These are phyloP conservation scores for Reinhardtius hippoglossoides DNA, from an alignment of 2,113 vertebrate species.

Conservation along the genomic window DNA sequence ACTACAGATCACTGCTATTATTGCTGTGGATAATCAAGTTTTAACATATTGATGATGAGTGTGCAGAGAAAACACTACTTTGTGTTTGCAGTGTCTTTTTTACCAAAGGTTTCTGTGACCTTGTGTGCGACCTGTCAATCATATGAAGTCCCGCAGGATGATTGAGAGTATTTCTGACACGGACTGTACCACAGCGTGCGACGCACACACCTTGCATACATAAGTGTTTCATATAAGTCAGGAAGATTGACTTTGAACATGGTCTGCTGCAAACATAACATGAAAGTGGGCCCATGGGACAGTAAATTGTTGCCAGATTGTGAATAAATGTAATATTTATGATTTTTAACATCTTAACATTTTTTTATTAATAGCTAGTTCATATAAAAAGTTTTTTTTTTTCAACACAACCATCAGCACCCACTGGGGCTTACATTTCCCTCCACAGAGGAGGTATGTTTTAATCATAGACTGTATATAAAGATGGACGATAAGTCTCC, in stretches of 20 bases:
- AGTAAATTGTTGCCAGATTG: neutral
- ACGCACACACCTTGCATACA: neutral
- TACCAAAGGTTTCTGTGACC: slow-evolving; percentile 5
- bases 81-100: neutral
- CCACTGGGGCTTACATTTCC: neutral
- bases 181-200: neutral
- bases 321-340: neutral
- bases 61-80: neutral
- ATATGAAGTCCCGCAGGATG: slow-evolving; percentile 13
- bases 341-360: neutral
- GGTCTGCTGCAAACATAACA: neutral
- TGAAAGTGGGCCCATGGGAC: neutral
- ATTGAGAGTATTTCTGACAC: slow-evolving; percentile 10
- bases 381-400: neutral
- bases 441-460: neutral
- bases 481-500: too few species aligned
- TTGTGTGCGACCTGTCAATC: slow-evolving; percentile 7
- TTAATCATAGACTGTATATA: neutral
- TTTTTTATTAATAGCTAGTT: neutral
- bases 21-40: neutral
- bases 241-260: slow-evolving; percentile 18
- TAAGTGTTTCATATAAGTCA: slow-evolving; percentile 14
- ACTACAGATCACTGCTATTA: neutral
- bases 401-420: neutral
- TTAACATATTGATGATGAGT: neutral